Evolutionary conservation across 1,140 invertebrate species (phyloP), one percentile per base, ranked within the genome.

Genomic region (Polypedilum vanderplanki): DNA sequence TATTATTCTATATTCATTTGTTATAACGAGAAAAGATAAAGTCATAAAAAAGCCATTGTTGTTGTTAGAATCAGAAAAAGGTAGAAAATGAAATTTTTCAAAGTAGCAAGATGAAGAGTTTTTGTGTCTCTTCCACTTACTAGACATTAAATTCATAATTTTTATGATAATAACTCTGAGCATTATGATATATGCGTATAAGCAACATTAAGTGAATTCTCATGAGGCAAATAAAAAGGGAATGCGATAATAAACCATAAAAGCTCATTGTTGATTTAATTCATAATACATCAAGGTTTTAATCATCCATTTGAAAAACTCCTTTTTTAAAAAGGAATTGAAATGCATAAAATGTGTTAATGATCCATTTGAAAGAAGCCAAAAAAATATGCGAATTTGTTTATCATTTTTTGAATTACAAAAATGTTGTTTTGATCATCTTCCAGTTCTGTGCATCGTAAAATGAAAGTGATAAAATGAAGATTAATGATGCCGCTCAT

Each of bases 61-160:
- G 24, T 33, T 33, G 24, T 33, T 33, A 33, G 24, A 33, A 33
- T 33, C 24, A 33, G 24, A 33, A 33, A 33, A 33, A 33, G 24
- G 24, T 33, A 33, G 24, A 33, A 33, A 33, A 33, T 33, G n/a
- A 33, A 33, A 33, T 33, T 33, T 33, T 33, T 33, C 5, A 33
- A 33, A 33, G 24, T 33, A 33, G 5, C 24, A 33, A 33, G n/a
- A 33, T 33, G 5, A 33, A 3, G 24, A 5, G 5, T 3, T 33
- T 33, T 33, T 64, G 17, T n/a, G n/a, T n/a, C n/a, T 64, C 17
- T 15, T 8, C 17, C 12, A 3, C 20, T 67, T n/a, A 67, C 17
- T 67, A 73, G 70, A 73, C 22, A 73, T 73, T 73, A 22, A 33
- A 73, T 20, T 12, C n/a, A 22, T 73, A 73, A 73, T 73, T 33